phyloP scores from a whole-genome alignment of 2,113 vertebrate species.

The Mus spicilegus region DNA sequence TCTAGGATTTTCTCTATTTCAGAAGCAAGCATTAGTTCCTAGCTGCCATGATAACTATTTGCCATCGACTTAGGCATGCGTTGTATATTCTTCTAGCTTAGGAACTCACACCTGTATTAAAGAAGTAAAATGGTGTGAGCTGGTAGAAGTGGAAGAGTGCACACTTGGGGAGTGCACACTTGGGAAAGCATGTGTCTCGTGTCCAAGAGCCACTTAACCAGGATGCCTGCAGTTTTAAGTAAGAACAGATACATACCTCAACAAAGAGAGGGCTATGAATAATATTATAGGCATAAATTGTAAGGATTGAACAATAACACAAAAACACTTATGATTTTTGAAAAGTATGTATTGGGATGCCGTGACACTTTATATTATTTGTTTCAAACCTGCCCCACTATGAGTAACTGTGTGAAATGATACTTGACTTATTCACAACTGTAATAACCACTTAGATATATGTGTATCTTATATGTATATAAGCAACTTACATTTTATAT shows the following conservation, averaged over 20 bases:
- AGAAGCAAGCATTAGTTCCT: neutral
- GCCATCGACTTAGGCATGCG: neutral
- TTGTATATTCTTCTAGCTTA: neutral
- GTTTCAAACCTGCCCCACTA: neutral
- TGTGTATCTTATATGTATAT: neutral
- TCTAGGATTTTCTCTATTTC: neutral
- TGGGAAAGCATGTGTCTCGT: neutral
- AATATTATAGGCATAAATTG: neutral
- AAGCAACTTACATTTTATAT: neutral
- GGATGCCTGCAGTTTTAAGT: neutral
- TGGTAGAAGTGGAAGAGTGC: neutral
- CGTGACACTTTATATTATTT: conserved; percentile 9
- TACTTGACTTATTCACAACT: neutral
- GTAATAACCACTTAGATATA: neutral
- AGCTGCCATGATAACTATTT: too few relatives aligned
- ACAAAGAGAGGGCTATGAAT: neutral
- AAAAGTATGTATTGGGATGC: conserved; percentile 2
- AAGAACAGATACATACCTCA: neutral
- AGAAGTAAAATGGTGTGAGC: neutral
- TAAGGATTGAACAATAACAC: neutral
- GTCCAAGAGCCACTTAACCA: neutral
- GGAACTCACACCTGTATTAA: neutral
- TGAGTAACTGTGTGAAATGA: neutral
- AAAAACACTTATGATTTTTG: neutral
- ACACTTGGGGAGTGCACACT: neutral